Conservation (phyloP, 2,888 invertebrate species). For the Thera obeliscata region DNA sequence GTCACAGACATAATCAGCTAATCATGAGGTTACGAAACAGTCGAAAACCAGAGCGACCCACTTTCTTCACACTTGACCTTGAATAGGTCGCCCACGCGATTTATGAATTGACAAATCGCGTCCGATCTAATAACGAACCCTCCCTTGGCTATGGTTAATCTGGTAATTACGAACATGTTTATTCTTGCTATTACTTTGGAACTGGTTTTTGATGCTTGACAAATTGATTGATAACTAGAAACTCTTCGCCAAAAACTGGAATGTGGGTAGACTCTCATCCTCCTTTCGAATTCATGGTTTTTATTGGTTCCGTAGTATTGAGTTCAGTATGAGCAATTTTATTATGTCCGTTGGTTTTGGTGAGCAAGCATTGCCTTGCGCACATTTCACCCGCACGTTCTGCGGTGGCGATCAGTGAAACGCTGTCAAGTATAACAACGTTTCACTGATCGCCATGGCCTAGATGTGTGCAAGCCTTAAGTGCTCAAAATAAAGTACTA, state of each 20-base stretch:
- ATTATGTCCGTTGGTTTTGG: too few species aligned
- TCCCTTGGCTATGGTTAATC: neutral
- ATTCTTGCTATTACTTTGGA: neutral
- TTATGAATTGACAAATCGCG: constrained; percentile 28
- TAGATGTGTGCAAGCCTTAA: too few species aligned
- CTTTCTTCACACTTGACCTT: constrained; percentile 41
- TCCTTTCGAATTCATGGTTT: neutral
- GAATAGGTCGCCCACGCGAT: constrained; percentile 32
- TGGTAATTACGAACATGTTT: neutral
- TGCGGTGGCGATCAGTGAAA: too few species aligned
- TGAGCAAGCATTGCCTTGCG: too few species aligned
- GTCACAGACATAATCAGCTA: constrained; percentile 32
- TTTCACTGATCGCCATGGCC: too few species aligned
- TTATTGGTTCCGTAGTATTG: neutral
- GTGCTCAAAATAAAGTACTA: too few species aligned
- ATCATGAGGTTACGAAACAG: constrained; percentile 37
- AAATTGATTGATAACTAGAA: neutral
- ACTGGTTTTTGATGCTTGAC: neutral
- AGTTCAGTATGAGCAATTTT: neutral
- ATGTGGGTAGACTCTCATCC: neutral
- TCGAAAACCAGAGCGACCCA: constrained; percentile 30
- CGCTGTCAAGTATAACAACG: too few species aligned
- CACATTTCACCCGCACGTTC: too few species aligned
- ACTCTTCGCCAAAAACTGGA: neutral
- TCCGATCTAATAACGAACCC: constrained; percentile 6